Evolutionary conservation across 2,888 invertebrate species (phyloP), one percentile per base, ranked within the genome.

Genomic region (Congeria kusceri): DNA sequence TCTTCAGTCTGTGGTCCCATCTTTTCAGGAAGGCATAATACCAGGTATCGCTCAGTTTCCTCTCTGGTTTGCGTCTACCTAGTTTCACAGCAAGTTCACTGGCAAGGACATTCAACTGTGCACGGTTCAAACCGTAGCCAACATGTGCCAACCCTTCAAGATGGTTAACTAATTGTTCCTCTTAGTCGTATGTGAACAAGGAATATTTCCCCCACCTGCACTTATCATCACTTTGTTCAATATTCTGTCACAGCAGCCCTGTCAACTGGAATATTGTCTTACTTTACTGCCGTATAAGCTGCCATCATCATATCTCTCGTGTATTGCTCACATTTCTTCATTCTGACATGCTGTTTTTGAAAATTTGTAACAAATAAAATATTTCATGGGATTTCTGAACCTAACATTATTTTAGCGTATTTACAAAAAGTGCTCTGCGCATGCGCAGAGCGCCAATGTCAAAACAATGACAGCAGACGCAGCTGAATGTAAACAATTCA

Each of bases 21-120:
- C 66, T 9, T 32, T 53, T 56, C 9, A 56, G 20, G 39, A 65
- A 65, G 13, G 53, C 65, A 56, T 65, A 56, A 9, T 32, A 56
- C 56, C 64, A 64, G 1, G 47, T 64, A 47, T 64, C 28, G 49
- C 27, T 64, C 27, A 64, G 47, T 49, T 47, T 29, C 4, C 7
- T 28, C 15, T 18, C 23, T 9, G 53, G 15, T n/a, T 53, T 9
- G 5, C 13, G 11, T n/a, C 46, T 65, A 3, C 32, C 32, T 2
- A 27, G 27, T 20, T 65, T 32, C 3, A 65, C 23, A 5, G 56
- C 65, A 28, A 65, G 25, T 3, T 65, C 65, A 56, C 27, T 23
- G 2, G 18, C 65, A 27, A 65, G 27, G 1, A 29, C 32, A 7
- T 65, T 28, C 20, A 32, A n/a, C 13, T 56, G 29, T 5, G 29